Evolutionary conservation across 2,113 vertebrate species (phyloP).

Genomic region (Globicephala melas): DNA sequence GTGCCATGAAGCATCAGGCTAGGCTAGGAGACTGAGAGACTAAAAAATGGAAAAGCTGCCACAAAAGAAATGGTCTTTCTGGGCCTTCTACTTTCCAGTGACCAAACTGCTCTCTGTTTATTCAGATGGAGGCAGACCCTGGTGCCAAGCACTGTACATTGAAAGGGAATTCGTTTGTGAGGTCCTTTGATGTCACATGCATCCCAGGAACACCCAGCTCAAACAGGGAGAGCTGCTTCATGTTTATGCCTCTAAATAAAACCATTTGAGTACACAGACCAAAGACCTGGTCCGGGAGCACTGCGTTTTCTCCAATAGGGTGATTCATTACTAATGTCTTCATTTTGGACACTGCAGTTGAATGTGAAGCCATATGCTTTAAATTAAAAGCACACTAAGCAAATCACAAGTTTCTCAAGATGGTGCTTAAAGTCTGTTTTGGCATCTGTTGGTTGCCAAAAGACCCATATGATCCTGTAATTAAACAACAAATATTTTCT

Average conservation of each 20-base stretch:
- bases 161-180: constrained; percentile 87
- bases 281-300: constrained; percentile 81
- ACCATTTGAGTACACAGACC: constrained; percentile 83
- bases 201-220: constrained; percentile 85
- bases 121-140: constrained; percentile 86
- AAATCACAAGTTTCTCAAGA: constrained; percentile 86
- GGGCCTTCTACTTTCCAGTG: constrained; percentile 78
- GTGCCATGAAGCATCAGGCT: not conserved
- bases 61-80: constrained; percentile 40
- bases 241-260: constrained; percentile 86
- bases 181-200: constrained; percentile 94
- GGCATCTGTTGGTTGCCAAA: constrained; percentile 89
- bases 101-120: constrained; percentile 87
- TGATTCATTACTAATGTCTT: constrained; percentile 85
- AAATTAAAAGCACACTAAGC: constrained; percentile 87
- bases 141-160: constrained; percentile 86
- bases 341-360: constrained; percentile 83
- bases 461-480: constrained; percentile 88
- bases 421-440: constrained; percentile 81
- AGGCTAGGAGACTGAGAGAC: not conserved
- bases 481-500: constrained; percentile 91
- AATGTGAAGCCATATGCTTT: constrained; percentile 87
- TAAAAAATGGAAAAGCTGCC: constrained; percentile 19
- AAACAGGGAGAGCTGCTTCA: constrained; percentile 78
- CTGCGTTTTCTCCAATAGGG: constrained; percentile 81